A percentile compares a stretch with the other conserved stretches of the same genome.
phyloP scores from a whole-genome alignment of 92 coral and sea anemone species.

The Porites rus region DNA sequence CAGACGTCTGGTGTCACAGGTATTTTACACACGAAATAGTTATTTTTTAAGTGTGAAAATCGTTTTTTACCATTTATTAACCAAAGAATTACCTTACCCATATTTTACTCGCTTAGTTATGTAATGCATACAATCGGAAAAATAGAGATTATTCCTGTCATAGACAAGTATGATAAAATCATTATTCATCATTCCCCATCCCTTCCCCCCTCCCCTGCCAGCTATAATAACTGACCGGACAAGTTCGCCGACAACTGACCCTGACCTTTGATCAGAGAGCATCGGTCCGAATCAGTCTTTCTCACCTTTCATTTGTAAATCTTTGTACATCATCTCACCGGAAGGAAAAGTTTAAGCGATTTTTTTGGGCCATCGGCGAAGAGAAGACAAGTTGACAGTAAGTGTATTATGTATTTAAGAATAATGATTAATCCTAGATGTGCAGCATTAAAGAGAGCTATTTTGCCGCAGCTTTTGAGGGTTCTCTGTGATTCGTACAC shows the following conservation, averaged over 20 bases:
- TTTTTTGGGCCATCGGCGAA: neutral
- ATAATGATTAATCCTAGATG: neutral
- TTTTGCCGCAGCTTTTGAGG: no score
- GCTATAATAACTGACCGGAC: conserved; percentile 34
- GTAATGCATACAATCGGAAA: neutral
- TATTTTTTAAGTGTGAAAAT: neutral
- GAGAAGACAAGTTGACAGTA: neutral
- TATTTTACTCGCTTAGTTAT: no score
- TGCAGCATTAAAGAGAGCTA: neutral
- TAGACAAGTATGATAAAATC: conserved; percentile 44
- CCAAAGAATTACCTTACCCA: conserved; percentile 11
- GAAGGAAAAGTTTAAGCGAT: neutral
- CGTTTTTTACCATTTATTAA: neutral
- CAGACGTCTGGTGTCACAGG: no score
- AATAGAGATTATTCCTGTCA: conserved; percentile 31
- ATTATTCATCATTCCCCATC: neutral
- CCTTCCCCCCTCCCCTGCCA: conserved; percentile 39
- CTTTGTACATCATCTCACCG: conserved; percentile 12
- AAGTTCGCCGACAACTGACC: conserved; percentile 43
- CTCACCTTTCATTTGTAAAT: conserved; percentile 25
- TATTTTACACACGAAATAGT: no score
- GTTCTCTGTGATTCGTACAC: neutral
- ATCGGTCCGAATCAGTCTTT: conserved; percentile 35
- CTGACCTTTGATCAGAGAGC: conserved; percentile 51
- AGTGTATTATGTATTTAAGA: neutral